A percentile compares a stretch with the other conserved stretches of the same genome.
These are phyloP conservation scores for Petrocephalus microphthalmus DNA, from an alignment of 2,113 vertebrate genomes.

Conservation along the genomic window DNA sequence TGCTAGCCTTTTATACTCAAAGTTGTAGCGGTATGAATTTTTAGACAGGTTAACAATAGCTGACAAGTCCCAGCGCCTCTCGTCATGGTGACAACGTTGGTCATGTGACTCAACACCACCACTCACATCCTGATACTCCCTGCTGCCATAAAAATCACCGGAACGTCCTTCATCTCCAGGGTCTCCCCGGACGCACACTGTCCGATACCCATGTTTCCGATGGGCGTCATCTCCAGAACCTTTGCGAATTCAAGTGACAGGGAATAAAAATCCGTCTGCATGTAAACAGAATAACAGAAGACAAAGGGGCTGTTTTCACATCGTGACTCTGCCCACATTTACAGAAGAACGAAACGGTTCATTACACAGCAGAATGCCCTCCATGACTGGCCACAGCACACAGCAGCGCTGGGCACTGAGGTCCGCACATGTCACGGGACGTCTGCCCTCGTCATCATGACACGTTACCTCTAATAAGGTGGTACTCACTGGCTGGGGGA, in stretches of 20 bases:
- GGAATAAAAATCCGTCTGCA: neutral
- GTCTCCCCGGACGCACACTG: neutral
- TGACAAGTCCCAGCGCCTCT: neutral
- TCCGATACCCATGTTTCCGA: neutral
- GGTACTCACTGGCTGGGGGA: neutral
- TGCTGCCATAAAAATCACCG: neutral
- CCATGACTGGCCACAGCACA: neutral
- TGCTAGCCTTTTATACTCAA: neutral
- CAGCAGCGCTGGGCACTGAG: neutral
- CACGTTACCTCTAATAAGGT: neutral
- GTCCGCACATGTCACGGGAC: neutral
- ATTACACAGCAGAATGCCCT: neutral
- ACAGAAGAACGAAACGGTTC: neutral
- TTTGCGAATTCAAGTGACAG: neutral
- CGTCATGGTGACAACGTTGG: neutral
- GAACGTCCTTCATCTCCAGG: neutral
- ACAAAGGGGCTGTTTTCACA: neutral
- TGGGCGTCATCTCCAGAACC: neutral
- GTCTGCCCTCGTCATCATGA: neutral
- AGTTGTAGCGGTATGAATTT: neutral
- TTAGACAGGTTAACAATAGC: neutral
- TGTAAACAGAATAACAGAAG: neutral
- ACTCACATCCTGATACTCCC: neutral
- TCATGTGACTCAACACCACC: neutral
- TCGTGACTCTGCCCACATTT: neutral